Evolutionary conservation across 2,888 invertebrate species (phyloP), one percentile per base, ranked within the genome.

Genomic region (Choristoneura rosaceana): DNA sequence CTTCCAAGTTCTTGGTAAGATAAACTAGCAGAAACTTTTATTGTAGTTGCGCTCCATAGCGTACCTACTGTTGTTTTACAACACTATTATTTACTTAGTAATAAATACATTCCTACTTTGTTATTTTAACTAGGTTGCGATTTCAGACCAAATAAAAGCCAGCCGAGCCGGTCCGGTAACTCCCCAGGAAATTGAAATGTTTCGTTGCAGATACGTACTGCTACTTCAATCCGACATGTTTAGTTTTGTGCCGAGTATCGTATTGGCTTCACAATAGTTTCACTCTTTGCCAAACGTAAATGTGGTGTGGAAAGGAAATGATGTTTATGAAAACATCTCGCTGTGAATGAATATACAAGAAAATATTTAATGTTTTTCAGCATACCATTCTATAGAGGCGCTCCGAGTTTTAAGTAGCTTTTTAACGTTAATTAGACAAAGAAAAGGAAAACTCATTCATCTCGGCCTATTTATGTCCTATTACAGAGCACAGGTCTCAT

Each of bases 111-210:
- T 33, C 34, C 25, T 41, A 38, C 34, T 34, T 58, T 45, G 45
- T 41, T 60, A 65, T 50, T 70, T 45, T 66, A 74, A 74, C 73
- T 75, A 75, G 71, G 74, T 59, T 67, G 68, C 74, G 71, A 73
- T 74, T 55, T 70, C 55, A 67, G 55, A 66, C 62, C 59, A 52
- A 74, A 70, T 70, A 70, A 68, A 64, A 60, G 68, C 68, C 74
- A 76, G 50, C 60, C 69, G 76, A 52, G 69, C 70, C 74, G 69
- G 74, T 78, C 70, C 74, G 69, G 74, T 78, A 79, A 75, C 73
- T 74, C 74, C 69, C 73, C 78, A 80, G 78, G 78, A 80, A 80
- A 80, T 80, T 80, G 79, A 80, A 80, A 78, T 76, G 77, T 80
- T 76, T 77, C 78, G 73, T 52, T 64, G 73, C 64, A 73, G 63